Percentiles rank a stretch among this genome's conserved stretches.
phyloP scores from a whole-genome alignment of 1,140 invertebrate species.

The Drusus annulatus region DNA sequence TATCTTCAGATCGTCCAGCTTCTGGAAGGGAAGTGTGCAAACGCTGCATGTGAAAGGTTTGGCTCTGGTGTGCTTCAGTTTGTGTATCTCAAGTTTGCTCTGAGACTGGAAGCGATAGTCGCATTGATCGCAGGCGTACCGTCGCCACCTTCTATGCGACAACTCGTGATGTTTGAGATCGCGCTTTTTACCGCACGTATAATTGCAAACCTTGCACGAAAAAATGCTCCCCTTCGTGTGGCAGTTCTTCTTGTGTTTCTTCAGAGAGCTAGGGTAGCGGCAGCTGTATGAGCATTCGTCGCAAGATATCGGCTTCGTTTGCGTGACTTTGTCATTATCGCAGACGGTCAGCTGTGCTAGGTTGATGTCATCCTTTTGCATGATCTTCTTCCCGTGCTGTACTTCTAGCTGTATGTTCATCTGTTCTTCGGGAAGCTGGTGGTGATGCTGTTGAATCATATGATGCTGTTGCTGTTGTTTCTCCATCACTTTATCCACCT shows the following conservation, averaged over 20 bases:
- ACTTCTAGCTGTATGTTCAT: conserved; percentile 24
- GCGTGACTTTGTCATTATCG: conserved; percentile 38
- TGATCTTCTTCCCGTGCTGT: conserved; percentile 16
- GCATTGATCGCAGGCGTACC: conserved; percentile 42
- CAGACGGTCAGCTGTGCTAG: conserved; percentile 14
- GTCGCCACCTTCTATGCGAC: conserved; percentile 11
- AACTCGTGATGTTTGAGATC: conserved; percentile 38
- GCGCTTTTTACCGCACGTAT: conserved; percentile 27
- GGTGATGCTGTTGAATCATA: background rate
- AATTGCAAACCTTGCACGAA: conserved; percentile 68
- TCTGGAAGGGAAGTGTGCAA: conserved; percentile 23
- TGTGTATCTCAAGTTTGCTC: conserved; percentile 31
- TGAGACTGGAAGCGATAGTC: conserved; percentile 37
- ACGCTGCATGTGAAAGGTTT: conserved; percentile 34
- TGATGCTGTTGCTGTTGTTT: conserved; percentile 8
- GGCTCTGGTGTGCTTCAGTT: conserved; percentile 24
- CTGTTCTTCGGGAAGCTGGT: background rate
- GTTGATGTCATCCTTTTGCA: conserved; percentile 16
- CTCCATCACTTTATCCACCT: conserved; percentile 12
- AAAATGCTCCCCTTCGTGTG: conserved; percentile 69
- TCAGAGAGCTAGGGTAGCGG: conserved; percentile 56
- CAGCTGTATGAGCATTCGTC: conserved; percentile 31
- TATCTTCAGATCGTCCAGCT: conserved; percentile 22
- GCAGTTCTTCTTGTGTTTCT: conserved; percentile 68
- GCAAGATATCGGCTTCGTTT: conserved; percentile 40